Evolutionary conservation across 2,888 invertebrate genomes (phyloP).

Genomic region (Leptogaster cylindrica): DNA sequence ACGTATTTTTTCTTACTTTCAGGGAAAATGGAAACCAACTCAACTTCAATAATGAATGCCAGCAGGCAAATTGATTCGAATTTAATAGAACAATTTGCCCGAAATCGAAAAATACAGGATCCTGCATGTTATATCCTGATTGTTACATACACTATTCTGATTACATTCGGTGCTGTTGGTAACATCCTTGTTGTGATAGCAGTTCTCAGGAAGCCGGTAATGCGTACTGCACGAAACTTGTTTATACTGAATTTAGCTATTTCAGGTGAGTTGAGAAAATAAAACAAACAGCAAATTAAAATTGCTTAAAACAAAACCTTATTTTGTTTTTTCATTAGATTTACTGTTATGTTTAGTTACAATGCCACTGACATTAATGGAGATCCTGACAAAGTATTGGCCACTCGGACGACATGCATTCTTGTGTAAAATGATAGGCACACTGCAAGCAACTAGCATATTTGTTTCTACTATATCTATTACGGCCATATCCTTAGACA

Average conservation of each 20-base stretch:
- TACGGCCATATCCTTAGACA: constrained; percentile 86
- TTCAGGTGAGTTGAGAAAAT: constrained; percentile 64
- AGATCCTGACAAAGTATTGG: constrained; percentile 85
- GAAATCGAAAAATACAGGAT: constrained; percentile 75
- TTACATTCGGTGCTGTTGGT: constrained; percentile 81
- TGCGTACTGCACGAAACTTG: constrained; percentile 92
- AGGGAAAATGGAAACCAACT: constrained; percentile 3
- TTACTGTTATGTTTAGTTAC: constrained; percentile 86
- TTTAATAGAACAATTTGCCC: constrained; percentile 69
- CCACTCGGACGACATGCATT: constrained; percentile 75
- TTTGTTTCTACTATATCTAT: constrained; percentile 94
- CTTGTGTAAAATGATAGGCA: constrained; percentile 84
- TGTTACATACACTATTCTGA: constrained; percentile 75
- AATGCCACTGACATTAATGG: constrained; percentile 88
- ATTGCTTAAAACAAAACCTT: no score
- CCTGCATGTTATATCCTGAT: constrained; percentile 73
- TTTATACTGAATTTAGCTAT: constrained; percentile 91
- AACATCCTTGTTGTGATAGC: constrained; percentile 83
- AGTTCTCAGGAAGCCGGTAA: constrained; percentile 81
- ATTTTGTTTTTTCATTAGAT: no score
- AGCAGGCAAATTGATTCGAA: constrained; percentile 54
- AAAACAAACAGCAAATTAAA: no score
- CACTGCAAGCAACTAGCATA: constrained; percentile 87
- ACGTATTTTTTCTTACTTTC: not conserved
- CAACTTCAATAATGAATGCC: constrained; percentile 42